phyloP scores from a whole-genome alignment of 2,888 invertebrate genomes.

The Dicyrtoma fusca region DNA sequence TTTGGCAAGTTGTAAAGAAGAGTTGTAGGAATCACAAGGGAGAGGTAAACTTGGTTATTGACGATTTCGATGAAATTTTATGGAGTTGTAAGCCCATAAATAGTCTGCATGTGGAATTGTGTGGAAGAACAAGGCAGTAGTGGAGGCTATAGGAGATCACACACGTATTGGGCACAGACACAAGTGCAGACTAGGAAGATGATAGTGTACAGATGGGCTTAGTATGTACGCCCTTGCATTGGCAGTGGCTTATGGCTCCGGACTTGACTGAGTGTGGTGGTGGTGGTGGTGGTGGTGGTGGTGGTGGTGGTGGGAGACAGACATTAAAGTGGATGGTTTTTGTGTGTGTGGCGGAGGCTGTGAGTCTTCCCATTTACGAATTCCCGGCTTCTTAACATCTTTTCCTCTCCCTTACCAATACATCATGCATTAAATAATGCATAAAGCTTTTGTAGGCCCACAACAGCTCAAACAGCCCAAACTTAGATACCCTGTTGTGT shows the following conservation, averaged over 20 bases:
- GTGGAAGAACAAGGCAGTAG: slow-evolving; percentile 26
- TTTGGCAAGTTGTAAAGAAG: slow-evolving; percentile 52
- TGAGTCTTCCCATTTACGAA: slow-evolving; percentile 30
- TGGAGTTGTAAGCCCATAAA: slow-evolving; percentile 52
- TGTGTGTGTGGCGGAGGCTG: slow-evolving; percentile 11
- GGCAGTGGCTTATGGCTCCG: no score
- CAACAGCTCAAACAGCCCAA: neutral
- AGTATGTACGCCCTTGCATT: slow-evolving; percentile 7
- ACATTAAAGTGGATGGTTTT: slow-evolving; percentile 31
- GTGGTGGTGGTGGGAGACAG: slow-evolving; percentile 26
- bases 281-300: slow-evolving; percentile 5
- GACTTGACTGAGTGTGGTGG: slow-evolving; percentile 4
- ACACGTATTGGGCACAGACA: no score
- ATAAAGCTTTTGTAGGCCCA: slow-evolving; percentile 40
- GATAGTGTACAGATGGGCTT: neutral
- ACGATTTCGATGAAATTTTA: slow-evolving; percentile 55
- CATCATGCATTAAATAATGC: slow-evolving; percentile 55
- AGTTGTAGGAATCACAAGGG: slow-evolving; percentile 44
- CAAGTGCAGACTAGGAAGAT: neutral
- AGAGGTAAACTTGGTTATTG: slow-evolving; percentile 50
- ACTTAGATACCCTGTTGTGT: slow-evolving; percentile 52
- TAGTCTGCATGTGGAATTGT: slow-evolving; percentile 33
- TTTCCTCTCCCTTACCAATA: slow-evolving; percentile 53
- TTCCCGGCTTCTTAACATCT: slow-evolving; percentile 36
- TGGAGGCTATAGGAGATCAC: no score